phyloP scores from a whole-genome alignment of 2,888 invertebrate genomes.

The Nineta flava region DNA sequence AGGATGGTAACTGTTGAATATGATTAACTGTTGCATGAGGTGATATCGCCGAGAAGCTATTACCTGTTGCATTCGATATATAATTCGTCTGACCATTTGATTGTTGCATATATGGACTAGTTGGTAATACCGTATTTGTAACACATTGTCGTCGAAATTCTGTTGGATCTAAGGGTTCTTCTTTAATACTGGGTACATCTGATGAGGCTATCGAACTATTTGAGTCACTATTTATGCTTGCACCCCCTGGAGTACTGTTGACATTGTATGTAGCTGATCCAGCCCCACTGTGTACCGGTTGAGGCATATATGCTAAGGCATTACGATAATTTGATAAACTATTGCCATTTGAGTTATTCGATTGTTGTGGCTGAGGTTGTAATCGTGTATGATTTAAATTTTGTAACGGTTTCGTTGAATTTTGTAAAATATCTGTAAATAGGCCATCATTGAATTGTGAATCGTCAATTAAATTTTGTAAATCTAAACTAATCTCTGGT shows the following conservation, averaged over 20 bases:
- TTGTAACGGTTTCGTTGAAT: conserved; percentile 26
- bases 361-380: conserved; percentile 26
- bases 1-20: conserved; percentile 26
- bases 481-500: conserved; percentile 81
- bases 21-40: conserved; percentile 29
- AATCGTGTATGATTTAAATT: conserved; percentile 23
- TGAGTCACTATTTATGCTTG: conserved; percentile 22
- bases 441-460: conserved; percentile 74
- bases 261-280: conserved; percentile 34
- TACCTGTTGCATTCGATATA: conserved; percentile 24
- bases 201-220: conserved; percentile 31
- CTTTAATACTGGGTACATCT: conserved; percentile 68
- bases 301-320: conserved; percentile 80
- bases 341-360: conserved; percentile 15
- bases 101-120: conserved; percentile 25
- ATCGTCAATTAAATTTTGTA: conserved; percentile 85
- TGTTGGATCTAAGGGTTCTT: conserved; percentile 71
- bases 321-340: conserved; percentile 34
- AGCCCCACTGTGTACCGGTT: conserved; percentile 72
- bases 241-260: not conserved
- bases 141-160: conserved; percentile 48
- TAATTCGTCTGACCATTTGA: conserved; percentile 16
- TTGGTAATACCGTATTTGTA: conserved; percentile 22
- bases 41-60: conserved; percentile 19
- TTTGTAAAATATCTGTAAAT: conserved; percentile 67